Percentiles rank a stretch among this genome's conserved stretches.
These are phyloP conservation scores for Scomberomorus guttatus DNA, from an alignment of 2,797 vertebrate genomes.

Conservation along the genomic window DNA sequence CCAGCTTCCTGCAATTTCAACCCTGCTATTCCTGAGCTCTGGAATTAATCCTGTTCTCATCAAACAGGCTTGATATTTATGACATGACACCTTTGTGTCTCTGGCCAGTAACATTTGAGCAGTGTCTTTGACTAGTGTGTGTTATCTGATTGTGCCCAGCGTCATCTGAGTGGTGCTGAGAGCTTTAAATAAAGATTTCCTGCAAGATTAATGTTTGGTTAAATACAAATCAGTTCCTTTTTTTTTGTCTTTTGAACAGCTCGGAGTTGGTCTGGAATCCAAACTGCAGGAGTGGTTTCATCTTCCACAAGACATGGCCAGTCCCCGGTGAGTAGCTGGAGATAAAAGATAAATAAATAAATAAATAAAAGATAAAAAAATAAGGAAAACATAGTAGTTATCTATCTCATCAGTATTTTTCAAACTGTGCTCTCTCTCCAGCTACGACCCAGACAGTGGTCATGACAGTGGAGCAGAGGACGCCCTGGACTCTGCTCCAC, in stretches of 20 bases:
- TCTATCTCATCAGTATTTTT: neutral
- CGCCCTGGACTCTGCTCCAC: constrained; percentile 88
- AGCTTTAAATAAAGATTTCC: neutral
- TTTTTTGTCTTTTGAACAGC: constrained; percentile 71
- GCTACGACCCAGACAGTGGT: constrained; percentile 96
- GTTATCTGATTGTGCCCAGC: too few species aligned
- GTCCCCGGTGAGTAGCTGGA: constrained; percentile 89
- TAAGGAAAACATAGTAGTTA: neutral
- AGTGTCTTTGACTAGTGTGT: too few species aligned
- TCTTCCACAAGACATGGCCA: constrained; percentile 94
- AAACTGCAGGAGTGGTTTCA: constrained; percentile 98
- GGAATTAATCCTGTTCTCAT: too few species aligned
- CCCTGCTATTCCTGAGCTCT: too few species aligned
- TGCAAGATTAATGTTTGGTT: constrained; percentile 3
- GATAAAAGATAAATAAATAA: neutral
- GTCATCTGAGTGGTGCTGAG: too few species aligned
- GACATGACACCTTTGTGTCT: too few species aligned
- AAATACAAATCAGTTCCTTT: neutral
- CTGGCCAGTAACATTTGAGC: too few species aligned
- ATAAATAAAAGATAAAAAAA: neutral
- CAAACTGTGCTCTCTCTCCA: constrained; percentile 55
- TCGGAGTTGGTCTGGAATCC: constrained; percentile 95
- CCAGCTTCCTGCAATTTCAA: too few species aligned
- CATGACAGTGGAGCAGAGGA: constrained; percentile 97
- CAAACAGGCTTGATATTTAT: too few species aligned